Evolutionary conservation across 2,113 vertebrate genomes (phyloP).

Genomic region (Notothenia rossii): DNA sequence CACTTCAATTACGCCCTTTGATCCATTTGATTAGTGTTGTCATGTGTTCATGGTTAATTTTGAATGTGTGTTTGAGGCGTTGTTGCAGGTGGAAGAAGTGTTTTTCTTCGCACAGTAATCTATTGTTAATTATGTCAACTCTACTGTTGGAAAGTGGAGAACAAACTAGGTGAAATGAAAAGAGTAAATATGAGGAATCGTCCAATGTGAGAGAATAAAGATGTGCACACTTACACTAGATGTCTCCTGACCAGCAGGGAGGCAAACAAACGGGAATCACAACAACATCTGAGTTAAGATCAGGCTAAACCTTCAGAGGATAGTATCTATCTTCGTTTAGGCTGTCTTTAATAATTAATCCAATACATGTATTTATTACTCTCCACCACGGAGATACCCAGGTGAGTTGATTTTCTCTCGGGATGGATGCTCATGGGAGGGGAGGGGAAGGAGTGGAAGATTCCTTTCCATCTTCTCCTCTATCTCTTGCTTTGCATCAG

Average conservation of each 20-base stretch:
- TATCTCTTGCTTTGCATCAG: slow-evolving; percentile 58
- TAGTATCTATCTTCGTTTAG: slow-evolving; percentile 76
- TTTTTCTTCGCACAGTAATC: not conserved
- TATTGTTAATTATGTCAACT: slow-evolving; percentile 7
- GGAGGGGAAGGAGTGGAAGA: slow-evolving; percentile 54
- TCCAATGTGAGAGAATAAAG: slow-evolving; percentile 23
- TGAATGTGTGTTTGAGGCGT: slow-evolving; percentile 37
- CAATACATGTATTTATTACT: slow-evolving; percentile 78
- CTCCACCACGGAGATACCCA: slow-evolving; percentile 69
- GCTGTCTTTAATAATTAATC: slow-evolving; percentile 84
- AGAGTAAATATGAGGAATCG: not conserved
- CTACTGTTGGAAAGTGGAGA: not conserved
- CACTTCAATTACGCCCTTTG: slow-evolving; percentile 49
- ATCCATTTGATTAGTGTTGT: slow-evolving; percentile 65
- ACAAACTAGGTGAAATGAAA: slow-evolving; percentile 1
- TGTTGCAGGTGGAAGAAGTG: slow-evolving; percentile 17
- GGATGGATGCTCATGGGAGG: slow-evolving; percentile 65
- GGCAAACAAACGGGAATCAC: slow-evolving; percentile 67
- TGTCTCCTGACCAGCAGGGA: slow-evolving; percentile 52
- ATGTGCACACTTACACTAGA: not conserved
- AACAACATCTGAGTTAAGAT: slow-evolving; percentile 59
- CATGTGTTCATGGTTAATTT: slow-evolving; percentile 60
- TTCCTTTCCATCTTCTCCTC: slow-evolving; percentile 51
- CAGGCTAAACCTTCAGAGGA: slow-evolving; percentile 67
- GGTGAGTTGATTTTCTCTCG: slow-evolving; percentile 74